Evolutionary conservation across 2,888 invertebrate genomes (phyloP), one percentile per base, ranked within the genome.

Genomic region (Drosophila infuscata): DNA sequence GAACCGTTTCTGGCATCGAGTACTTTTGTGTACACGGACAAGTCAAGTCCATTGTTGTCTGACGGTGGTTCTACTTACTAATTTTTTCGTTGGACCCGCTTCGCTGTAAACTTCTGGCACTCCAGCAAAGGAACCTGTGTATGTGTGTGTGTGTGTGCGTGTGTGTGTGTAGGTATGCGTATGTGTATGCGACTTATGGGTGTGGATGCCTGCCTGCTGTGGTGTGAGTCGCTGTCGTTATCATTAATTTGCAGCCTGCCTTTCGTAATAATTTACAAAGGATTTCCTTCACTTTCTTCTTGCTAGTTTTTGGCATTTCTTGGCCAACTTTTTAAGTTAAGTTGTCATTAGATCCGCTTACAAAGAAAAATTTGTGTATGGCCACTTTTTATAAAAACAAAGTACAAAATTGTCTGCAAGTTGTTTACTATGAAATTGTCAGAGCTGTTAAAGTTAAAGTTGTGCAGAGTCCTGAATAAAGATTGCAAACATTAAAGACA

Each of bases 241-340:
- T 86, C 85, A 82, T 86, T 86, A 87, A 86, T 86, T 86, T 86
- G 87, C 85, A 86, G 85, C 78, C 83, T 70, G 77, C 80, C 82
- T 78, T 86, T 80, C 70, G 87, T 72, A 85, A 86, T 86, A 87
- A 83, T 83, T 86, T 86, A 86, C 72, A 78, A 74, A 82, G 85
- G 78, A 81, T 78, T 76, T 82, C 69, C 72, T 70, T 67, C 59
- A 67, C 64, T 53, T 74, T 75, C 46, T 73, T 41, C 38, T 46
- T 67, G 54, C 53, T 58, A 49, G 69, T 72, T 70, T 61, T 71
- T 53, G 73, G 62, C 49, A 63, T 54, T 61, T 77, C 65, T 70
- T 72, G 66, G 70, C 67, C 72, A 76, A 73, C 49, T 72, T 80
- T 85, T 76, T 71, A 75, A 65, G 77, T 78, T 83, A 46, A 79